Evolutionary conservation across 2,113 vertebrate species (phyloP), one percentile per base, ranked within the genome.

Genomic region (Tyrannus savana): DNA sequence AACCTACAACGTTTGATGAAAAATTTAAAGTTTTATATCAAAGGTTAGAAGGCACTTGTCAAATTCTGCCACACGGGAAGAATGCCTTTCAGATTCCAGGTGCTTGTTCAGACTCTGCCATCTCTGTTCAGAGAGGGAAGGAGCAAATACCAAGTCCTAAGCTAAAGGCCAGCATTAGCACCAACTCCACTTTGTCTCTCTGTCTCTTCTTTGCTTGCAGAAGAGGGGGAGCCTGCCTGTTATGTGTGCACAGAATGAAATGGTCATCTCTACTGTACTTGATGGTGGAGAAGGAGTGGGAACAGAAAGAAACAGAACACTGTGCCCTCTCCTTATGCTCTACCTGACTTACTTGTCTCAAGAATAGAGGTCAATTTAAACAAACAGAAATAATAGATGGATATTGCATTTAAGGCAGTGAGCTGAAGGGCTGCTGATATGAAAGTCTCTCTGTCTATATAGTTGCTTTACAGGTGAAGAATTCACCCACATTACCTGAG

Each of bases 291-390:
- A 7, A 35, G 28, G 30, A 53, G 58, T 23, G 24, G 15, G 14
- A n/a, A 18, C 12, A 4, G 28, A 11, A 84, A 41, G 60, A 67
- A 71, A 49, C 5, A n/a, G 41, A 87, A 25, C 17, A 8, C 19
- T 0, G 0, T 0, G 2, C 19, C 10, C 35, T 90, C 22, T 78
- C 23, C 39, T 75, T 11, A 0, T 33, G 19, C 23, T 72, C 39
- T 18, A 3, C 18, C 22, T n/a, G 18, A 19, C 39, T 60, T 30
- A 1, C 22, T 41, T 25, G 4, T 42, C 39, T 44, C 55, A 77
- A 74, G 33, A 74, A 66, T 19, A 41, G 22, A 69, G 15, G 9
- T 64, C 4, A 28, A 2, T 33, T 80, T 11, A n/a, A 17, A 53
- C 27, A 9, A 63, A 41, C 60, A 30, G 18, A 2, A 5, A 9